Evolutionary conservation across 2,888 invertebrate species (phyloP), one percentile per base, ranked within the genome.

Genomic region (Bembecia ichneumoniformis): DNA sequence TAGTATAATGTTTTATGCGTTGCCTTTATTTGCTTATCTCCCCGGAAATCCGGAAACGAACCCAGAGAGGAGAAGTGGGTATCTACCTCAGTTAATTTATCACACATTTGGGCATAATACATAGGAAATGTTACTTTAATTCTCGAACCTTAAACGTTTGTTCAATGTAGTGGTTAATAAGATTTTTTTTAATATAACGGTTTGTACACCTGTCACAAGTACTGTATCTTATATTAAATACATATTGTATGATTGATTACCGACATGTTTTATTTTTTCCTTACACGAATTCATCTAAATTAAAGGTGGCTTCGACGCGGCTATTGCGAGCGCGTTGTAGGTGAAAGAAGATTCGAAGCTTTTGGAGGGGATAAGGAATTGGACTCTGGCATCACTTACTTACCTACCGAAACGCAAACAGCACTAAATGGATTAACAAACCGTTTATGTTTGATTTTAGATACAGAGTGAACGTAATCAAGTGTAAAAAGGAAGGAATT

Each of bases 81-180:
- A 87, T 84, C 88, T 88, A 88, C 88, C 88, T 88, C 88, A 88
- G 77, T 84, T 87, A 75, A 81, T 87, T 87, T 87, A 86, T 82
- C 83, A 83, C 82, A 81, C 77, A 71, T 87, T 86, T 78, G 84
- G 83, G 83, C 86, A 83, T 84, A 80, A 82, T 83, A 78, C 28
- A 77, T 80, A 77, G 74, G 71, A 66, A 78, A 77, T 77, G 72
- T 81, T 79, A 74, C 71, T 77, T 82, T 81, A 69, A 77, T 74
- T 46, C 54, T 71, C 64, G 66, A 70, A 65, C 65, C 71, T 71
- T 74, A 65, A 66, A 80, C 28, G 74, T 77, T 81, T 79, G 79
- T 82, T 82, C 79, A 75, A 71, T 73, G 71, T 82, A 83, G 80
- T 76, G 77, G 70, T 77, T 66, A 40, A 16, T 78, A 80, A 75